Conservation (phyloP, 2,888 invertebrate genomes). For the Synergus itoensis region DNA sequence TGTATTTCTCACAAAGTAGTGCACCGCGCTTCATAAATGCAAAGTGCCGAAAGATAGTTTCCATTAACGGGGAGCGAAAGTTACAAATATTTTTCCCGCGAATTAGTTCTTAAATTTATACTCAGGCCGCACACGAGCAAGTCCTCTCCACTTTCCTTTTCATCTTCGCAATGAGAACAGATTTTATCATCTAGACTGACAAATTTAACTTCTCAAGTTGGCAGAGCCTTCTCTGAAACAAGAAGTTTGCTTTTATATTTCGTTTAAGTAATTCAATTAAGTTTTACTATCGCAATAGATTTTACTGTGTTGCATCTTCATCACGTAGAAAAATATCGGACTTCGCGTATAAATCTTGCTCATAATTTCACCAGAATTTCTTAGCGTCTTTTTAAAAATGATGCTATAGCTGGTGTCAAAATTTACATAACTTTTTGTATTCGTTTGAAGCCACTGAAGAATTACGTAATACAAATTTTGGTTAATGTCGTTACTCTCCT, state of each 20-base stretch:
- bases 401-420: neutral
- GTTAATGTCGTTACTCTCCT: neutral
- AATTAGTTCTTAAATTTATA: neutral
- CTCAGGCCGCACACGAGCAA: neutral
- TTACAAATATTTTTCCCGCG: neutral
- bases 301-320: neutral
- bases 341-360: no score
- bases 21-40: neutral
- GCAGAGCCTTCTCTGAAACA: neutral
- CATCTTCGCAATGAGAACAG: neutral
- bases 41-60: neutral
- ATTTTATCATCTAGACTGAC: constrained; percentile 4
- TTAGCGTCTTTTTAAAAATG: neutral
- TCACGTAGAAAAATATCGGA: no score
- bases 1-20: neutral
- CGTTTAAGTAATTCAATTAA: constrained; percentile 9
- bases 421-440: neutral
- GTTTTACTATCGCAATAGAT: neutral
- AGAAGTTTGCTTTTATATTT: neutral
- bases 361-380: no score
- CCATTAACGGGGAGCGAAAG: neutral
- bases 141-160: neutral
- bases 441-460: neutral
- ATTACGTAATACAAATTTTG: neutral
- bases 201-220: constrained; percentile 8